Percentiles rank a stretch among this genome's conserved stretches.
Evolutionary conservation across 2,797 vertebrate species (phyloP).

Genomic region (Microctenopoma lineatum): DNA sequence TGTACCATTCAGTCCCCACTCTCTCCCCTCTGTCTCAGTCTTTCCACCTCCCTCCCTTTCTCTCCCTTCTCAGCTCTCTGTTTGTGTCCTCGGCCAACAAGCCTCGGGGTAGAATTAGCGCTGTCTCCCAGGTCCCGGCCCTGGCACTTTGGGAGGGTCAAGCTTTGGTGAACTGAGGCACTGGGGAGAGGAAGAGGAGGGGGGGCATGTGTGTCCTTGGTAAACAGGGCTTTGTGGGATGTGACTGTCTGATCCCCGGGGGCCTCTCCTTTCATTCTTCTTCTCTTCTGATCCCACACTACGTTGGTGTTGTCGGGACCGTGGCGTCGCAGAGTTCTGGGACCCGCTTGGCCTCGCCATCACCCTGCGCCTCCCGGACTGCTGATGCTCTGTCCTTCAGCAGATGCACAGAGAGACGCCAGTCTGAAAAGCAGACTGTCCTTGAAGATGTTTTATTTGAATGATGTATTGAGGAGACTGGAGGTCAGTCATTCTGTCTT

Average conservation of each 20-base stretch:
- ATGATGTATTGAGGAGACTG: conserved; percentile 44
- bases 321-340: conserved; percentile 47
- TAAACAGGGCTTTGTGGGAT: conserved; percentile 85
- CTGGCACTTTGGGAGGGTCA: conserved; percentile 74
- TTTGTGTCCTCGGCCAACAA: conserved; percentile 74
- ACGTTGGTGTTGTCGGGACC: conserved; percentile 50
- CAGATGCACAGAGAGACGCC: conserved; percentile 13
- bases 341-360: conserved; percentile 45
- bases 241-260: conserved; percentile 82
- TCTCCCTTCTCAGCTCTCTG: conserved; percentile 61
- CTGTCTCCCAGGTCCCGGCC: conserved; percentile 82
- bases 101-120: conserved; percentile 79
- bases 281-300: conserved; percentile 64
- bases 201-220: conserved; percentile 75
- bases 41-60: conserved; percentile 42
- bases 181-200: conserved; percentile 25
- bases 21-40: conserved; percentile 55
- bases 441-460: conserved; percentile 35
- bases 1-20: conserved; percentile 75
- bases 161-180: conserved; percentile 59
- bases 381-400: conserved; percentile 28
- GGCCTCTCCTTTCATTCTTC: conserved; percentile 71
- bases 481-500: conserved; percentile 30
- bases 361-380: conserved; percentile 46
- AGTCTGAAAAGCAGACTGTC: conserved; percentile 36